These are phyloP conservation scores for Masticophis lateralis DNA, from an alignment of 2,797 vertebrate genomes.

Conservation along the genomic window DNA sequence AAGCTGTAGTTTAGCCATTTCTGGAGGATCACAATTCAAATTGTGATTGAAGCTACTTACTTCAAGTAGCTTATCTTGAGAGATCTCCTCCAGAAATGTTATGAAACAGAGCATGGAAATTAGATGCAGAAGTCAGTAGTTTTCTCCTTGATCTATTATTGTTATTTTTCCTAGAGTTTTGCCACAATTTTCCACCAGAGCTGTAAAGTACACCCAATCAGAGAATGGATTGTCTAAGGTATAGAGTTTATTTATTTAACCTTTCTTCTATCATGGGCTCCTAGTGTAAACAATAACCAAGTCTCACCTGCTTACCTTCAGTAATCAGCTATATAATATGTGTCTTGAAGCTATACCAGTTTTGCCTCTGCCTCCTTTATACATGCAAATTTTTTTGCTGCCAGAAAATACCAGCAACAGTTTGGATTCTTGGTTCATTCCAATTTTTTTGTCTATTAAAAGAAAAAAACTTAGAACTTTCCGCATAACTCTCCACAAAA, in stretches of 20 bases:
- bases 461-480: not conserved
- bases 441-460: not conserved
- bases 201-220: not conserved
- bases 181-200: not conserved
- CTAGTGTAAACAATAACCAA: not conserved
- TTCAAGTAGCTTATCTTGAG: not conserved
- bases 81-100: not conserved
- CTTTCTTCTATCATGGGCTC: not conserved
- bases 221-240: not conserved
- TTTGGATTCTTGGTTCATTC: not conserved
- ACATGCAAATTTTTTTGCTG: not conserved
- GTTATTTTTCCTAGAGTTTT: constrained; percentile 10
- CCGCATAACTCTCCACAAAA: not conserved
- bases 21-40: not conserved
- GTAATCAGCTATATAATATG: not conserved
- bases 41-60: no score
- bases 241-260: not conserved
- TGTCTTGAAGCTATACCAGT: not conserved
- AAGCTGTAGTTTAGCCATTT: not conserved
- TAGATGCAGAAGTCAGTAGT: not conserved
- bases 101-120: not conserved
- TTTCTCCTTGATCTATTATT: not conserved
- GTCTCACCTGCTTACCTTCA: not conserved
- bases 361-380: not conserved
- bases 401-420: not conserved